phyloP scores from a whole-genome alignment of 1,140 invertebrate species.

The Acromyrmex echinatior region DNA sequence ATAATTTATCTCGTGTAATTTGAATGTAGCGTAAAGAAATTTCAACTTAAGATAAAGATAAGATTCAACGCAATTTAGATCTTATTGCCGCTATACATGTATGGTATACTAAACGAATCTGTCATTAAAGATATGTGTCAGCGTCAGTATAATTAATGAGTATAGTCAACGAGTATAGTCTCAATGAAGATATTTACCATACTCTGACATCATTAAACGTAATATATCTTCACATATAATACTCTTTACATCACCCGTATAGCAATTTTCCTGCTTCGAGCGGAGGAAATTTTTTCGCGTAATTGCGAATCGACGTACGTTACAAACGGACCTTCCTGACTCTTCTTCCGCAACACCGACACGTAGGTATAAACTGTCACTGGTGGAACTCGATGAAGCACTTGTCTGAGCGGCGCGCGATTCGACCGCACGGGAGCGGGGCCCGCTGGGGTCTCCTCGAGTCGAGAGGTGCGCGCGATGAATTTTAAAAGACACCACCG shows the following conservation, averaged over 20 bases:
- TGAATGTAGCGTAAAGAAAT: neutral
- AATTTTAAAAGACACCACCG: conserved; percentile 68
- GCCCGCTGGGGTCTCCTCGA: conserved; percentile 11
- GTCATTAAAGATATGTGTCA: neutral
- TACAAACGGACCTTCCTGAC: conserved; percentile 31
- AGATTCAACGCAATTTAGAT: neutral
- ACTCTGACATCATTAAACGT: neutral
- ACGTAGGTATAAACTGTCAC: conserved; percentile 39
- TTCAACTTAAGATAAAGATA: neutral
- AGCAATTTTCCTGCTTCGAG: neutral
- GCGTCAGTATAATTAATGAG: too few relatives aligned
- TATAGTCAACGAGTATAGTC: too few relatives aligned
- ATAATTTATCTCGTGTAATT: neutral
- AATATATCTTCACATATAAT: neutral
- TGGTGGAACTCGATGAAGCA: neutral
- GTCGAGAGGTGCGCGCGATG: conserved; percentile 57
- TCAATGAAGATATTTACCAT: neutral
- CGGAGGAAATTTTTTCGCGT: neutral
- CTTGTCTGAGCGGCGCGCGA: conserved; percentile 42
- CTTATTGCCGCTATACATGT: neutral
- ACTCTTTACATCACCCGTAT: neutral
- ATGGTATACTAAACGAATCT: neutral
- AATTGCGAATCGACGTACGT: neutral
- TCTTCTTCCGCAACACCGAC: conserved; percentile 5
- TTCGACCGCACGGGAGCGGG: conserved; percentile 66